These are phyloP conservation scores for Sebastes variabilis DNA, from an alignment of 2,797 vertebrate genomes.

Conservation along the genomic window DNA sequence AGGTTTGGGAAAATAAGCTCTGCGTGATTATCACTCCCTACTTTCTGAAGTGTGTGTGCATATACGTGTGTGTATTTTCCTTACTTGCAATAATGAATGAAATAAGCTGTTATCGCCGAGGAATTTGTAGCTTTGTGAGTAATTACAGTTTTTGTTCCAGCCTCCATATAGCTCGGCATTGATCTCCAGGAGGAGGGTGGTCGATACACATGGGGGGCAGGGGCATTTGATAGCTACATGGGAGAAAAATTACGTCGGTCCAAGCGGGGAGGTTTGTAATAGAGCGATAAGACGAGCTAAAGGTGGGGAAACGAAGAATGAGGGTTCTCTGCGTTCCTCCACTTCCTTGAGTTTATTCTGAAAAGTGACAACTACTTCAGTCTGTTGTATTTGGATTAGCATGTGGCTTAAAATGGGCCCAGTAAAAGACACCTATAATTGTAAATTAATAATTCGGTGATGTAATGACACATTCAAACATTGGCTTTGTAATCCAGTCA, in stretches of 20 bases:
- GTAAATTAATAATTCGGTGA: conserved; percentile 34
- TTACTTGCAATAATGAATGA: conserved; percentile 70
- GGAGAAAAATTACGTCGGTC: conserved; percentile 82
- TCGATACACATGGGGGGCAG: conserved; percentile 80
- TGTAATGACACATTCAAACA: conserved; percentile 7
- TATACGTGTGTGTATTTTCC: conserved; percentile 49
- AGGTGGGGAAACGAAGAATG: conserved; percentile 54
- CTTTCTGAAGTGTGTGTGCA: conserved; percentile 18
- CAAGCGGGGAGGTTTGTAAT: conserved; percentile 75
- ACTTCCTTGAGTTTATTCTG: conserved; percentile 33
- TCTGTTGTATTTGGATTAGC: background rate
- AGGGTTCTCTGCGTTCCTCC: conserved; percentile 9
- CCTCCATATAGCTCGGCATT: conserved; percentile 79
- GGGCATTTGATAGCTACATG: conserved; percentile 78
- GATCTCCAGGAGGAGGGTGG: conserved; percentile 77
- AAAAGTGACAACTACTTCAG: conserved; percentile 14
- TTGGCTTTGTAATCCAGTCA: background rate
- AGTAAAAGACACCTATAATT: background rate
- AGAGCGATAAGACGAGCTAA: conserved; percentile 73
- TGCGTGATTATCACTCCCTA: conserved; percentile 18
- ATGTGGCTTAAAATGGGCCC: conserved; percentile 4
- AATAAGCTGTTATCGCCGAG: conserved; percentile 76
- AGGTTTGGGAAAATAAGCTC: conserved; percentile 12
- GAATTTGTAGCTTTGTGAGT: conserved; percentile 85
- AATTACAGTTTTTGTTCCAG: conserved; percentile 83